Evolutionary conservation across 1,140 invertebrate species (phyloP).

Genomic region (Polypedilum pembai): DNA sequence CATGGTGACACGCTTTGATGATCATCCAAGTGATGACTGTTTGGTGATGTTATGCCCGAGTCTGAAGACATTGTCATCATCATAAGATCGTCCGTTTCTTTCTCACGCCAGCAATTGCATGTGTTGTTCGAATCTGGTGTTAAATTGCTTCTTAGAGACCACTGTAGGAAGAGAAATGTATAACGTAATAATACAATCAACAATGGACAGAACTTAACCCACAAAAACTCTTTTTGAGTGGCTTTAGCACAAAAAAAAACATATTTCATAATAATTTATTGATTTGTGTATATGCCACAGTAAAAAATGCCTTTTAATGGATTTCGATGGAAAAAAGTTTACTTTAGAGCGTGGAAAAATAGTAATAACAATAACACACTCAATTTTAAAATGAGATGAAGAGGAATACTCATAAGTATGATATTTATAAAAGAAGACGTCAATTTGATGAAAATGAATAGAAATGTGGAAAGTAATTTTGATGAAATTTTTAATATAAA

Average conservation of each 20-base stretch:
- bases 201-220: background rate
- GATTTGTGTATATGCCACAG: background rate
- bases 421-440: no score
- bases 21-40: conserved; percentile 31
- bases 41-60: conserved; percentile 31
- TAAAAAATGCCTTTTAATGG: conserved; percentile 2
- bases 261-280: conserved; percentile 4
- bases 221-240: background rate
- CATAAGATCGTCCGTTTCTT: conserved; percentile 30
- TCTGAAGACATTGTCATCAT: conserved; percentile 28
- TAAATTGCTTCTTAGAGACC: conserved; percentile 31
- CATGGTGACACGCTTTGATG: conserved; percentile 29
- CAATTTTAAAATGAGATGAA: no score
- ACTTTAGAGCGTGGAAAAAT: no score
- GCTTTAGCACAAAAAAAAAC: background rate
- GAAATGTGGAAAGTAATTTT: no score
- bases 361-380: no score
- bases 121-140: conserved; percentile 32
- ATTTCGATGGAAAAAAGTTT: background rate
- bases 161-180: conserved; percentile 30
- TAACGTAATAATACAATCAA: no score
- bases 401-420: no score
- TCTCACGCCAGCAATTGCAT: conserved; percentile 31
- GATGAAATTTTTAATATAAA: no score
- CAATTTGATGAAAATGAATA: no score